These are phyloP conservation scores for Camponotus vicinus DNA, from an alignment of 1,140 invertebrate genomes.

Conservation along the genomic window DNA sequence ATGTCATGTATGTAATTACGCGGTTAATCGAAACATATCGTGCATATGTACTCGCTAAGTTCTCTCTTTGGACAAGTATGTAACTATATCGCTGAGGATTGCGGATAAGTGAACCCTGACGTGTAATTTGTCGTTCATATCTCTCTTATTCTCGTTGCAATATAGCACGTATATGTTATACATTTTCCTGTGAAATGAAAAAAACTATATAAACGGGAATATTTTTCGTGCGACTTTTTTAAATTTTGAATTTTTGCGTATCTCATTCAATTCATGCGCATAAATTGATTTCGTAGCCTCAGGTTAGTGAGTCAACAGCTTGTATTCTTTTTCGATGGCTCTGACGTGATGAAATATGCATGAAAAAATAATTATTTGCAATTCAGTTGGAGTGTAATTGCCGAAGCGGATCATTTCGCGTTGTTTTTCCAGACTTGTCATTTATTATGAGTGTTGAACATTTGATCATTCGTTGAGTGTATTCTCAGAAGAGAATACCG, in stretches of 20 bases:
- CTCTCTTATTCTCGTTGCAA: too few relatives aligned
- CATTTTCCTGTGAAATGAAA: slow-evolving; percentile 1
- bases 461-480: neutral
- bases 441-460: slow-evolving; percentile 11
- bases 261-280: slow-evolving; percentile 29
- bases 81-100: neutral
- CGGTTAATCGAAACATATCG: slow-evolving; percentile 21
- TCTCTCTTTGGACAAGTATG: neutral
- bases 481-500: neutral
- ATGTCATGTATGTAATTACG: slow-evolving; percentile 36
- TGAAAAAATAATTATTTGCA: slow-evolving; percentile 30
- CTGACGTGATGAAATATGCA: slow-evolving; percentile 10
- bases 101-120: neutral
- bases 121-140: neutral
- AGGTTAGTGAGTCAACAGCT: neutral
- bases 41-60: neutral
- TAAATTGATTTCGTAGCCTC: slow-evolving; percentile 42
- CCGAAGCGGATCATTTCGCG: neutral
- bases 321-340: slow-evolving; percentile 18
- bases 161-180: neutral
- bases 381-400: slow-evolving; percentile 12
- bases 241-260: slow-evolving; percentile 15
- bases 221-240: slow-evolving; percentile 14
- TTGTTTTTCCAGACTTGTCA: neutral
- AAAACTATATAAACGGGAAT: neutral